Evolutionary conservation across 2,888 invertebrate genomes (phyloP).

Genomic region (Entomobrya proxima): DNA sequence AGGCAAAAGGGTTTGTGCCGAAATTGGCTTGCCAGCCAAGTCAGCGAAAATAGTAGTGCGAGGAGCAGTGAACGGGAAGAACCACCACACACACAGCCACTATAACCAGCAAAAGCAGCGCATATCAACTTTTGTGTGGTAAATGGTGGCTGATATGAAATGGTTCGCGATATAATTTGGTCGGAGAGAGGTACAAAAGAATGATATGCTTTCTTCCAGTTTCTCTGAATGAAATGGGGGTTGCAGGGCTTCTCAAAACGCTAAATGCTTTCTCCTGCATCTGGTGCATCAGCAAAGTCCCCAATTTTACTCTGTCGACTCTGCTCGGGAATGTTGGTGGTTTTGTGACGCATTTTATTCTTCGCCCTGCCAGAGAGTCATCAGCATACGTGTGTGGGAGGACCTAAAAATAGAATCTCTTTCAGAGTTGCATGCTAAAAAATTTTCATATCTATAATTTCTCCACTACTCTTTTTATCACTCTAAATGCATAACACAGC

Average conservation of each 20-base stretch:
- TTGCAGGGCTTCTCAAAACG: constrained; percentile 29
- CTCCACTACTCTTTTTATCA: neutral
- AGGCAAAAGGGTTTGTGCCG: neutral
- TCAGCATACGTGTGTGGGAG: constrained; percentile 71
- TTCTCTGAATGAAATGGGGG: constrained; percentile 70
- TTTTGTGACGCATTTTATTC: constrained; percentile 68
- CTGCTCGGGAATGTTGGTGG: constrained; percentile 45
- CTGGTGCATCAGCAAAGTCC: constrained; percentile 41
- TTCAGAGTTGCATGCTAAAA: too few species aligned
- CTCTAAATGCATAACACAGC: neutral
- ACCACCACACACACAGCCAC: neutral
- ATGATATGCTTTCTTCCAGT: constrained; percentile 53
- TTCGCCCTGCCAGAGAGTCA: constrained; percentile 59
- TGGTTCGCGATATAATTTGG: neutral
- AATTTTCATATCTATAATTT: neutral
- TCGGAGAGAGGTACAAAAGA: neutral
- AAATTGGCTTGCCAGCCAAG: constrained; percentile 40
- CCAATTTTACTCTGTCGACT: constrained; percentile 41
- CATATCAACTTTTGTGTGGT: neutral
- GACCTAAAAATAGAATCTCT: constrained; percentile 69
- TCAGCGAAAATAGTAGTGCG: neutral
- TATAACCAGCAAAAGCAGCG: neutral
- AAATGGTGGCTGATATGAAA: neutral
- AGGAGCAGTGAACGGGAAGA: neutral
- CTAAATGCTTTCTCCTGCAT: constrained; percentile 44